Base-by-base conservation (phyloP, 2,888 invertebrate species). In the Pseudanteris insignis region DNA sequence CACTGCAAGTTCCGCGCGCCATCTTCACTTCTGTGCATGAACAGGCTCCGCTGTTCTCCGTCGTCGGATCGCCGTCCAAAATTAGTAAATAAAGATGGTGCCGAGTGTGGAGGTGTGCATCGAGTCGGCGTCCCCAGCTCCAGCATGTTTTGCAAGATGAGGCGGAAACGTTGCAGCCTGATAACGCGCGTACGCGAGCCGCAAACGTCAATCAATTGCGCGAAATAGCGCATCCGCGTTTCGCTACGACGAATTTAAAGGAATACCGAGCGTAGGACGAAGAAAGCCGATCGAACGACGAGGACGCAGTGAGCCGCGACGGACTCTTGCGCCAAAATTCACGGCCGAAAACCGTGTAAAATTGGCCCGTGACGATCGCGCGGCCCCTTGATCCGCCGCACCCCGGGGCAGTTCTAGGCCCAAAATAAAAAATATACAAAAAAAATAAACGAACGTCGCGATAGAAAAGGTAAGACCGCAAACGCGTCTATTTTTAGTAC, bases 41-140 rank as follows among this genome's bases (percentile, higher is more conserved):
- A 53, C n/a, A n/a, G n/a, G n/a, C 30, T n/a, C 4, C 2, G n/a
- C 43, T 21, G 38, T n/a, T n/a, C n/a, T n/a, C 41, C 18, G 18
- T 18, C 18, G 18, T 18, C 18, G 18, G 32, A 15, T 12, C 28
- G 43, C 30, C 43, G 60, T 61, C 54, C 78, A 78, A 78, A 78
- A 78, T 78, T 78, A 78, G 78, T 78, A 77, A 78, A 78, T 78
- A 78, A 77, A 76, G 76, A 77, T 77, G 78, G 74, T 74, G 73
- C 73, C 74, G 70, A 68, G 68, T 70, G 64, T 58, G 54, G 67
- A 70, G 74, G 66, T 63, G 78, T 72, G 72, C 69, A 71, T 67
- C 65, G 65, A 69, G 68, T 73, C 71, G 75, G 68, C 69, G 26
- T 67, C 69, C 69, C 67, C 65, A 64, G 67, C 63, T 63, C 8